Evolutionary conservation across 2,888 invertebrate genomes (phyloP).

Genomic region (Euspilapteryx auroguttella): DNA sequence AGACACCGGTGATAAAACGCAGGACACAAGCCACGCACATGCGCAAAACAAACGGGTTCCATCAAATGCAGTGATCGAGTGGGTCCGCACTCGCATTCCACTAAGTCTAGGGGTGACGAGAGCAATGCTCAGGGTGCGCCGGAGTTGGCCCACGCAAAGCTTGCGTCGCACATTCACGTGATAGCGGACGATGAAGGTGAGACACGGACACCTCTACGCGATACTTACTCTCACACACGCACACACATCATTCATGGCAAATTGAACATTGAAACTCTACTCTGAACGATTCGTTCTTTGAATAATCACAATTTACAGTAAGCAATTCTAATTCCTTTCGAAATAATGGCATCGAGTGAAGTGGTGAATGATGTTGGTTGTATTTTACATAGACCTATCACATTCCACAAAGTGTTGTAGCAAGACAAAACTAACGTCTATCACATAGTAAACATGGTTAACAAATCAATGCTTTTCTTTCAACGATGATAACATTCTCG

Average conservation of each 20-base stretch:
- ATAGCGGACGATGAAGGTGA: too few species aligned
- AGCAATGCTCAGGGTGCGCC: conserved; percentile 47
- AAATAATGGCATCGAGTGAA: conserved; percentile 16
- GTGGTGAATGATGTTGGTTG: conserved; percentile 13
- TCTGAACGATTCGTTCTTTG: too few species aligned
- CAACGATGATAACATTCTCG: conserved; percentile 54
- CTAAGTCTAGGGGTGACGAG: conserved; percentile 49
- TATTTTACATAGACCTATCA: conserved; percentile 39
- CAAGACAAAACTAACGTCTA: conserved; percentile 13
- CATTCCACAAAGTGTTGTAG: conserved; percentile 32
- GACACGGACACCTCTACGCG: too few species aligned
- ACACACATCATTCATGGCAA: too few species aligned
- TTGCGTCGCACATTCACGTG: too few species aligned
- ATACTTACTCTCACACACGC: too few species aligned
- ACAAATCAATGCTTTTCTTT: conserved; percentile 6
- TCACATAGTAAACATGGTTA: too few species aligned
- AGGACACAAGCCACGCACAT: conserved; percentile 52
- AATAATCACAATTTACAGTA: too few species aligned
- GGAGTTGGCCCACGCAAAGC: too few species aligned
- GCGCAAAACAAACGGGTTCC: conserved; percentile 57
- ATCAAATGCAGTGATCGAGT: conserved; percentile 56
- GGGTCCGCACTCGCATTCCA: conserved; percentile 42
- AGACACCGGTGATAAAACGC: conserved; percentile 43
- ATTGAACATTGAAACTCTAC: too few species aligned
- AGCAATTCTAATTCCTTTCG: too few species aligned